A percentile compares a stretch with the other conserved stretches of the same genome.
Conservation (phyloP, 2,888 invertebrate genomes). For the Anthophora plumipes region DNA sequence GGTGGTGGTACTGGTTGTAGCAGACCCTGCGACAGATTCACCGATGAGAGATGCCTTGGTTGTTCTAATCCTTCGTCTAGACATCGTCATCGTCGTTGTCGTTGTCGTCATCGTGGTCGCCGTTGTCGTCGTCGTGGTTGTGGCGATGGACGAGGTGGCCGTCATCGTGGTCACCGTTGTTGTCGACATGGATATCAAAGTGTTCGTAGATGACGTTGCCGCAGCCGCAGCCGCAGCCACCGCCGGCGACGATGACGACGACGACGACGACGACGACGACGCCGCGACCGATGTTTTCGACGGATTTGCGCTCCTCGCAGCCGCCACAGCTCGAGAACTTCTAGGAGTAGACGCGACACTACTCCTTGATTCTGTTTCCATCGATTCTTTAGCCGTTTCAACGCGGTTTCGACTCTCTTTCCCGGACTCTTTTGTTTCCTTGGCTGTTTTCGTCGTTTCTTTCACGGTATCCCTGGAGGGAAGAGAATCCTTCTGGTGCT, state of each 20-base stretch:
- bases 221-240: conserved; percentile 66
- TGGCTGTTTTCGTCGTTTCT: conserved; percentile 66
- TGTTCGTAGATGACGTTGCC: no score
- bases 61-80: conserved; percentile 75
- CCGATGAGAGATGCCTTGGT: conserved; percentile 65
- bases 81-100: conserved; percentile 60
- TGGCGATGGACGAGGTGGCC: conserved; percentile 51
- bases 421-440: conserved; percentile 52
- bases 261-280: conserved; percentile 31
- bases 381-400: conserved; percentile 13
- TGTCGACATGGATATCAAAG: background rate
- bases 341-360: conserved; percentile 69
- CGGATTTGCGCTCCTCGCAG: conserved; percentile 63
- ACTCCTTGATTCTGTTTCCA: conserved; percentile 50
- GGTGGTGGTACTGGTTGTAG: background rate
- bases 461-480: conserved; percentile 61
- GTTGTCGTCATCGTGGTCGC: conserved; percentile 57
- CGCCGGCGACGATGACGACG: no score
- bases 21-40: conserved; percentile 31
- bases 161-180: conserved; percentile 31
- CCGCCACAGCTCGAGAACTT: conserved; percentile 67
- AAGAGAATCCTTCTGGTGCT: conserved; percentile 52
- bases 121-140: conserved; percentile 56
- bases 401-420: conserved; percentile 39
- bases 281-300: conserved; percentile 63